phyloP scores from a whole-genome alignment of 2,888 invertebrate species.

The Pseudococcus jackbeardsleyi region DNA sequence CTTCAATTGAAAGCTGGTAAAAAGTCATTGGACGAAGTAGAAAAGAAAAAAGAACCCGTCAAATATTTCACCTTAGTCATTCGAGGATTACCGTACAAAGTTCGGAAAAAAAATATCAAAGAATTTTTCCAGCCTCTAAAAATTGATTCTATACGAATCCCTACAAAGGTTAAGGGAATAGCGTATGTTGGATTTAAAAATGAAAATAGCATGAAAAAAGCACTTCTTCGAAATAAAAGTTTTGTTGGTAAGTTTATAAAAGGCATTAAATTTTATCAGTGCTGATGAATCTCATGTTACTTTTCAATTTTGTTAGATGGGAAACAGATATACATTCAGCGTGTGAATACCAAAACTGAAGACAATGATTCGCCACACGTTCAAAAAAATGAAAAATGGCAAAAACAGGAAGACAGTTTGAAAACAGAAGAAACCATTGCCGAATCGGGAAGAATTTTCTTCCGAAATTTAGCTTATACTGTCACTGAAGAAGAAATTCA shows the following conservation, averaged over 20 bases:
- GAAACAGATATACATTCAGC: constrained; percentile 75
- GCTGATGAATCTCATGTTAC: neutral
- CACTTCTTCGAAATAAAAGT: constrained; percentile 84
- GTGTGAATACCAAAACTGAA: constrained; percentile 60
- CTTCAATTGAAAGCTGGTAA: constrained; percentile 68
- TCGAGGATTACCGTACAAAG: constrained; percentile 82
- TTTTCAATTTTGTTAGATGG: constrained; percentile 71
- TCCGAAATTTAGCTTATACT: constrained; percentile 90
- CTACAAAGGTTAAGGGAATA: constrained; percentile 83
- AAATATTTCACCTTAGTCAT: constrained; percentile 78
- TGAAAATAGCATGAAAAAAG: constrained; percentile 84
- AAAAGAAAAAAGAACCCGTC: constrained; percentile 58
- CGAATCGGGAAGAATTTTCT: constrained; percentile 92
- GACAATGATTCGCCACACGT: constrained; percentile 66
- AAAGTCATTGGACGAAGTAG: constrained; percentile 66
- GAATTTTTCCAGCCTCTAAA: constrained; percentile 87
- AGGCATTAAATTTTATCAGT: no score
- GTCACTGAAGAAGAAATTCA: constrained; percentile 89
- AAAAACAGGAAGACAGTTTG: constrained; percentile 75
- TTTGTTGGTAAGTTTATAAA: constrained; percentile 79
- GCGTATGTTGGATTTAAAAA: constrained; percentile 92
- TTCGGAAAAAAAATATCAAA: constrained; percentile 86
- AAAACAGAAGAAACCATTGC: constrained; percentile 84
- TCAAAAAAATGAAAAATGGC: constrained; percentile 78
- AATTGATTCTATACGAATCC: constrained; percentile 84